Evolutionary conservation across 2,113 vertebrate genomes (phyloP), one percentile per base, ranked within the genome.

Genomic region (Podarcis muralis): DNA sequence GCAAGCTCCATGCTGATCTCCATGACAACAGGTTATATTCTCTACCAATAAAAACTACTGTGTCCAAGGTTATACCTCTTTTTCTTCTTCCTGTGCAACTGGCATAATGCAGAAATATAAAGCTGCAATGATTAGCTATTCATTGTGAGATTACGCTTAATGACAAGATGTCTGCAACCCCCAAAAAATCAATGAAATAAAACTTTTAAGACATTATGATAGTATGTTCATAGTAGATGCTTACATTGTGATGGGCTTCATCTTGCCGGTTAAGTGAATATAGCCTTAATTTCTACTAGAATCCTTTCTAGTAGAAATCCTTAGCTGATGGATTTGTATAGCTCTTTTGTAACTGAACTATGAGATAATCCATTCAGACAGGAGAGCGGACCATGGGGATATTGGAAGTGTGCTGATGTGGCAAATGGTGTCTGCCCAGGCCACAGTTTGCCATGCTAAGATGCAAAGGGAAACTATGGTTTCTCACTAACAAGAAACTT

Each of bases 21-120:
- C 88, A 91, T 57, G 71, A 90, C 40, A 94, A 95, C 92, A 81
- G 87, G 37, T 53, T 91, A 62, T 72, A 43, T 15, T 88, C 91
- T 86, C 86, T 85, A 84, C 71, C 90, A 94, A 85, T 91, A 91
- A 90, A 90, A 30, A 35, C 68, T 59, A 5, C 43, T 79, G 88
- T 95, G 94, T 93, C 87, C 83, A 90, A 88, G 27, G 66, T 23
- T 75, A 92, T 90, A 74, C 91, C 30, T 84, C 74, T 4, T 81
- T 12, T 6, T 87, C 83, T 87, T 81, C 80, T 81, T 85, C 53
- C 83, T 65, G 82, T 88, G 93, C 88, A 93, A 81, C 87, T 91
- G 66, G 87, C 92, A 95, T 86, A 88, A 66, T 37, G 65, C 65
- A 48, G 7, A 27, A 88, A 90, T 90, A 90, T 93, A 75, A 66